These are phyloP conservation scores for Nebria ingens DNA, from an alignment of 1,140 invertebrate genomes.

Conservation along the genomic window DNA sequence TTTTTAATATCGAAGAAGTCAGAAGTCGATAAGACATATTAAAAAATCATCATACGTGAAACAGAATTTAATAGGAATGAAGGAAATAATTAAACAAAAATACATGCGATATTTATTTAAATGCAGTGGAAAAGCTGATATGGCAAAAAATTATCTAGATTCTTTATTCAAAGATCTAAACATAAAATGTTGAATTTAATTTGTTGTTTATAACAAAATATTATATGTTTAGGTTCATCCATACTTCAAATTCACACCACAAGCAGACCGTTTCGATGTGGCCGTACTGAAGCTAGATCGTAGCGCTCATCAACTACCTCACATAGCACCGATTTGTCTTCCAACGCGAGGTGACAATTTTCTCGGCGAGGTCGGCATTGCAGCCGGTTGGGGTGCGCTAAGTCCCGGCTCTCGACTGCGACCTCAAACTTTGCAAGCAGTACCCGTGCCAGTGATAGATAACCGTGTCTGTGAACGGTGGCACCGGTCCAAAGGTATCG, in stretches of 20 bases:
- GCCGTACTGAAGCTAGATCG: slow-evolving; percentile 80
- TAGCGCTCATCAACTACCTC: slow-evolving; percentile 80
- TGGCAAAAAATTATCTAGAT: too few relatives aligned
- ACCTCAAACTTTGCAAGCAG: slow-evolving; percentile 84
- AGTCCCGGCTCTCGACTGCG: slow-evolving; percentile 73
- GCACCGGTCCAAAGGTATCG: slow-evolving; percentile 74
- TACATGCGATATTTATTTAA: too few relatives aligned
- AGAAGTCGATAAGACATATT: too few relatives aligned
- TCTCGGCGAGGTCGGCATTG: slow-evolving; percentile 81
- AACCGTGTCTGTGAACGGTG: slow-evolving; percentile 68
- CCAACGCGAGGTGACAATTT: slow-evolving; percentile 85
- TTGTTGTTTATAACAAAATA: too few relatives aligned
- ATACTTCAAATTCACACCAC: slow-evolving; percentile 90
- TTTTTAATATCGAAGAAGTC: too few relatives aligned
- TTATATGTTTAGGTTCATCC: slow-evolving; percentile 89
- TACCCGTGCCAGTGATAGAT: slow-evolving; percentile 85
- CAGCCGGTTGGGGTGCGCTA: slow-evolving; percentile 90
- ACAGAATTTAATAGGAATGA: too few relatives aligned
- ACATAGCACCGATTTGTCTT: slow-evolving; percentile 87
- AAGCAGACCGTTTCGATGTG: slow-evolving; percentile 82
- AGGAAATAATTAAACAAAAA: too few relatives aligned
- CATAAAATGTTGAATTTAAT: too few relatives aligned
- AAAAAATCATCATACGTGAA: too few relatives aligned
- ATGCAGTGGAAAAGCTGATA: too few relatives aligned
- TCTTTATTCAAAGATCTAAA: too few relatives aligned